phyloP scores from a whole-genome alignment of 2,113 vertebrate genomes.

The Procavia capensis region DNA sequence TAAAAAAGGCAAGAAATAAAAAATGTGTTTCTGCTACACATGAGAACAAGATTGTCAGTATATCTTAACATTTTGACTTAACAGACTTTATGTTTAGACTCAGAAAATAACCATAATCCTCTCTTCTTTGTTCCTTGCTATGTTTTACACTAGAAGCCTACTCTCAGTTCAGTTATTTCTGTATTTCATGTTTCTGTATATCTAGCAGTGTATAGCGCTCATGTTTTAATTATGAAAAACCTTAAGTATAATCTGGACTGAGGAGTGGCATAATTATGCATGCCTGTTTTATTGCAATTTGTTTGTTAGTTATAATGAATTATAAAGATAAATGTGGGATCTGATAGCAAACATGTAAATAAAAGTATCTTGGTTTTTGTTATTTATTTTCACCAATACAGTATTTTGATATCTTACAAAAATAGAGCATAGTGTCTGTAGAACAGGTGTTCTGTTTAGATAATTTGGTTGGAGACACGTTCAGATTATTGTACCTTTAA shows the following conservation, averaged over 20 bases:
- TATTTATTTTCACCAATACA: slow-evolving; percentile 80
- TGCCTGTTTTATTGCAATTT: background rate
- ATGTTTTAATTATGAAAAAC: background rate
- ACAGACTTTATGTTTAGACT: background rate
- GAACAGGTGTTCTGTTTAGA: slow-evolving; percentile 52
- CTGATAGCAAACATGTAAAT: slow-evolving; percentile 32
- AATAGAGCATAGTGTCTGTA: slow-evolving; percentile 75
- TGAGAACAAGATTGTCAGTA: background rate
- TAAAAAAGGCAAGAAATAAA: slow-evolving; percentile 42
- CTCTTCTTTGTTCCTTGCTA: background rate
- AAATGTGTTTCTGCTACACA: slow-evolving; percentile 35
- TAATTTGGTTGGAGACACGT: slow-evolving; percentile 27
- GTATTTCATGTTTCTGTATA: background rate
- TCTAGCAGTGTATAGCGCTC: background rate
- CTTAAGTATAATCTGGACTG: background rate
- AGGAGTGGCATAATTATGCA: background rate
- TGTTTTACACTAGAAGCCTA: background rate
- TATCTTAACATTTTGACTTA: background rate
- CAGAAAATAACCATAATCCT: background rate
- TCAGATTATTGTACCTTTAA: slow-evolving; percentile 65
- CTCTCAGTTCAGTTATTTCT: background rate
- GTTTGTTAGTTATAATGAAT: background rate
- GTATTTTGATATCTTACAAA: slow-evolving; percentile 69
- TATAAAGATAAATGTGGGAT: background rate
- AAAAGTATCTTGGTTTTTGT: slow-evolving; percentile 54